Evolutionary conservation across 1,140 invertebrate species (phyloP).

Genomic region (Anastrepha ludens): DNA sequence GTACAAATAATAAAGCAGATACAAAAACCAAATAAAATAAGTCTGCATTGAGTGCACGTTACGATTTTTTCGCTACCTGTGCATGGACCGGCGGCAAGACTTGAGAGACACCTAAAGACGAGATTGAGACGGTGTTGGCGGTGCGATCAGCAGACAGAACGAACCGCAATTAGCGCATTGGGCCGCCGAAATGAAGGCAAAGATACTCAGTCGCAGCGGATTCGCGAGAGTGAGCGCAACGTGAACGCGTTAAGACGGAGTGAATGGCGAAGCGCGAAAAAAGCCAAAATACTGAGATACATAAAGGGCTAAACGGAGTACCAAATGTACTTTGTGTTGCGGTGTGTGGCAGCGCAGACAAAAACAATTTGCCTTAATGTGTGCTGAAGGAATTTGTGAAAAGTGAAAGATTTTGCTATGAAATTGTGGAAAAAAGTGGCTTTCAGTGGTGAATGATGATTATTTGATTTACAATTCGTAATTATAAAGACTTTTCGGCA

Average conservation of each 20-base stretch:
- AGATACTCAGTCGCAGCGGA: constrained; percentile 37
- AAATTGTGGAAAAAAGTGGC: background rate
- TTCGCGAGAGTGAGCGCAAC: constrained; percentile 51
- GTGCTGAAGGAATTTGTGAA: constrained; percentile 17
- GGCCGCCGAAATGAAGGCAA: background rate
- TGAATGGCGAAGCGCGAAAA: constrained; percentile 21
- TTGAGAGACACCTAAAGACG: constrained; percentile 8
- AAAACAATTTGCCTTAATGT: constrained; percentile 1
- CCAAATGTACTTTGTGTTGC: background rate
- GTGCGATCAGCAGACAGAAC: background rate
- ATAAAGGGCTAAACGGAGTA: background rate
- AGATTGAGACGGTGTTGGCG: background rate
- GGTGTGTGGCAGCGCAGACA: constrained; percentile 8
- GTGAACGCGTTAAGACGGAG: background rate
- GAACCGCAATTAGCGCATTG: constrained; percentile 11
- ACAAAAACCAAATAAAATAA: background rate
- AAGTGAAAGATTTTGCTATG: background rate
- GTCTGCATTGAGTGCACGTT: background rate
- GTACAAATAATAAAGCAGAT: background rate
- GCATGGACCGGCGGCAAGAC: background rate
- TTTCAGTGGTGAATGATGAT: background rate
- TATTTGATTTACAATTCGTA: background rate
- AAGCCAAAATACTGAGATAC: background rate
- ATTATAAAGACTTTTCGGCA: constrained; percentile 7
- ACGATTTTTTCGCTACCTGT: constrained; percentile 37